Evolutionary conservation across 2,113 vertebrate genomes (phyloP), one percentile per base, ranked within the genome.

Genomic region (Callocephalon fimbriatum): DNA sequence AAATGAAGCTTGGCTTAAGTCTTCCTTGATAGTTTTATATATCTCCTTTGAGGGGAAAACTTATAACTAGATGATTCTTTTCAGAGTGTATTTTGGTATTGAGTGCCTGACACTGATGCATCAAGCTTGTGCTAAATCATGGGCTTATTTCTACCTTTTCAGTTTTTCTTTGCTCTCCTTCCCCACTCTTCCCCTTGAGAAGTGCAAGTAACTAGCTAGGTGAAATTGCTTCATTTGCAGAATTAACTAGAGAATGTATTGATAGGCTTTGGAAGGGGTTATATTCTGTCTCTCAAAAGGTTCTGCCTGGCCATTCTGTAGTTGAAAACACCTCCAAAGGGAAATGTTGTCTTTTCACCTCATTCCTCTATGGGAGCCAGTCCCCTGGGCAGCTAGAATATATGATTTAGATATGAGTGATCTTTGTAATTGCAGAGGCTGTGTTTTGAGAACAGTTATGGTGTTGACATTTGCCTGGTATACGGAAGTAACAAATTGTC

Each of bases 121-220:
- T 42, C 6, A 47, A 51, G 29, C 7, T 66, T 79, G 14, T 87
- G 22, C 40, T 71, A 66, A 74, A 75, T 56, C 1, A 0, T 42
- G n/a, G 7, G 8, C 22, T 82, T 51, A 22, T 37, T 66, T 70
- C 12, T 75, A n/a, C 16, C 8, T 79, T 75, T 61, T 44, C 25
- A 0, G 32, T 90, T 92, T 79, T 79, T 42, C 5, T 53, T n/a
- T 73, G 6, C 7, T 15, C 12, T 15, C 32, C 7, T 31, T 72
- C 23, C 7, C 2, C 56, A n/a, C 20, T 58, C 32, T 58, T n/a
- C 0, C 2, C 9, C 12, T 15, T 13, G 12, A 32, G 38, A 42
- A 84, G 17, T 53, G 38, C 11, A n/a, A 32, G 40, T 32, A 68
- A 15, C 16, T 78, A 65, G 54, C 9, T 50, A 15, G 23, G 15